Percentiles rank a stretch among this genome's conserved stretches.
phyloP scores from a whole-genome alignment of 2,888 invertebrate genomes.

The Cataglyphis rosenhaueri region DNA sequence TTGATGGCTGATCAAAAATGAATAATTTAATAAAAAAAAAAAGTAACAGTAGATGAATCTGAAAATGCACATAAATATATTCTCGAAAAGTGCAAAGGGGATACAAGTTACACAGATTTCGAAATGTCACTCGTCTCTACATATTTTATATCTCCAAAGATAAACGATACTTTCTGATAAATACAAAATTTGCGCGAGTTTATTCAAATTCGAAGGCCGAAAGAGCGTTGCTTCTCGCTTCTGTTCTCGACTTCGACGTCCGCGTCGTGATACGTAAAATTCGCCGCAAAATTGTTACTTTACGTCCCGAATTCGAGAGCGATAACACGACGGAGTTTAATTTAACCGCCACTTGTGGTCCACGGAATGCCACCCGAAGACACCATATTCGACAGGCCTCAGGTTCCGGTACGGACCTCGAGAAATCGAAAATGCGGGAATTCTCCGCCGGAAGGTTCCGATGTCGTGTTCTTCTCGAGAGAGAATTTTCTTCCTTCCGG shows the following conservation, averaged over 20 bases:
- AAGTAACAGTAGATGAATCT: background rate
- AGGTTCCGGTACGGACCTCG: slow-evolving; percentile 32
- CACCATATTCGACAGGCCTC: slow-evolving; percentile 60
- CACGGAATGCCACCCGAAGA: slow-evolving; percentile 68
- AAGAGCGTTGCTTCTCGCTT: background rate
- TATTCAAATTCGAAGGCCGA: slow-evolving; percentile 17
- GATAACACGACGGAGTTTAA: slow-evolving; percentile 68
- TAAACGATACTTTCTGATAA: background rate
- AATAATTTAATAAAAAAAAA: background rate
- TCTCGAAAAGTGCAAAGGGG: background rate
- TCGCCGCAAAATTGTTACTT: slow-evolving; percentile 52
- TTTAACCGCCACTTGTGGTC: slow-evolving; percentile 72
- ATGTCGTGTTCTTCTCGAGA: slow-evolving; percentile 1
- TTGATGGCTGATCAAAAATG: background rate
- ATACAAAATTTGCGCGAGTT: background rate
- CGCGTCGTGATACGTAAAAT: slow-evolving; percentile 16
- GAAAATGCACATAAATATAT: background rate
- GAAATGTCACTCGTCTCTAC: background rate
- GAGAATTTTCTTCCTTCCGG: slow-evolving; percentile 10
- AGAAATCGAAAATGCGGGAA: slow-evolving; percentile 65
- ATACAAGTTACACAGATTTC: background rate
- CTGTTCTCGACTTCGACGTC: background rate
- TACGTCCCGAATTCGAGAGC: slow-evolving; percentile 41
- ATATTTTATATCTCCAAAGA: background rate
- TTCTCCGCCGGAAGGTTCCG: slow-evolving; percentile 45